Conservation (phyloP, 2,797 vertebrate genomes). For the Distichodus sexfasciatus region DNA sequence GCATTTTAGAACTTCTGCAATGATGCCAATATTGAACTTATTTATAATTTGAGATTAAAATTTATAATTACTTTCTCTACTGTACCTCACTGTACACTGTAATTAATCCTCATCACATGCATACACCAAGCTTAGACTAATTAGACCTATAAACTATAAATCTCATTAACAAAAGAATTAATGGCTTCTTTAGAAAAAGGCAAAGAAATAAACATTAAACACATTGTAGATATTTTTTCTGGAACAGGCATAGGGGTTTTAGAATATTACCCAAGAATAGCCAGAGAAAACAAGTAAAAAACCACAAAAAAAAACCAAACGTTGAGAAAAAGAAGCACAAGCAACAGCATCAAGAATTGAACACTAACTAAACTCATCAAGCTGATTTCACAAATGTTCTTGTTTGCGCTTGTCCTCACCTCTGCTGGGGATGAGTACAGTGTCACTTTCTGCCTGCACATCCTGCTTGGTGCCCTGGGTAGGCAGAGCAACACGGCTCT, state of each 20-base stretch:
- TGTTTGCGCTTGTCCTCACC: too few species aligned
- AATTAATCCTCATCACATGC: conserved; percentile 36
- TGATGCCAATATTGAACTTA: conserved; percentile 8
- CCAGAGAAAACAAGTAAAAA: too few species aligned
- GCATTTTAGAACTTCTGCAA: not conserved
- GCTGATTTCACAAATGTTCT: not conserved
- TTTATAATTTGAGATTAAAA: not conserved
- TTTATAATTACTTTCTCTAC: too few species aligned
- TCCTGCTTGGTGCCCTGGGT: conserved; percentile 87
- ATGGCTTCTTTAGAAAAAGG: not conserved
- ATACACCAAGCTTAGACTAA: not conserved
- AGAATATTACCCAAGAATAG: too few species aligned
- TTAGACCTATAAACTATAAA: not conserved
- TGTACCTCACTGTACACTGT: not conserved
- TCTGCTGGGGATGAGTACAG: conserved; percentile 95
- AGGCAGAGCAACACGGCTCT: conserved; percentile 87
- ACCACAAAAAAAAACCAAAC: too few species aligned
- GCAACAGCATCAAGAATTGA: too few species aligned
- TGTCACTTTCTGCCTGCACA: conserved; percentile 94
- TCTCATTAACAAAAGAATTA: not conserved
- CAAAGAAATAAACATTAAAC: too few species aligned
- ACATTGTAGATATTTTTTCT: too few species aligned
- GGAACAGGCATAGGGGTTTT: too few species aligned
- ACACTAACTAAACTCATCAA: too few species aligned
- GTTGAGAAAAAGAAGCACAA: too few species aligned